Conservation (phyloP, 2,797 vertebrate genomes). For the Pangasius sanitwongsei region DNA sequence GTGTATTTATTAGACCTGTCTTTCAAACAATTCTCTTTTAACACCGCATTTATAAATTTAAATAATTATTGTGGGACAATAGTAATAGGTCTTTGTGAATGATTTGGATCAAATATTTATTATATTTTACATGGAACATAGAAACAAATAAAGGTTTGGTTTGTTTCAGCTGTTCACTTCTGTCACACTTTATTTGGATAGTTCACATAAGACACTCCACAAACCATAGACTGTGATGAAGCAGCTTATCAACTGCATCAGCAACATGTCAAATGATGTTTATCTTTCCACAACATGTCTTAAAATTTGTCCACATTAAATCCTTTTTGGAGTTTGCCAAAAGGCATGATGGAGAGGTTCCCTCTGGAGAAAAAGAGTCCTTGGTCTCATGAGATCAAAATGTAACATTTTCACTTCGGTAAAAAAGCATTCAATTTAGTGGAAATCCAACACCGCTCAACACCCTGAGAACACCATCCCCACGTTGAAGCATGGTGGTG, state of each 20-base stretch:
- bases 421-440: not conserved
- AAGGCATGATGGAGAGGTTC: not conserved
- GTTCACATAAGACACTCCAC: not conserved
- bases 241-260: not conserved
- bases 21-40: not conserved
- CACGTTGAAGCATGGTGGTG: not conserved
- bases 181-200: not conserved
- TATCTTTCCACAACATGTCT: not conserved
- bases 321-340: not conserved
- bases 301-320: not conserved
- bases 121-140: not conserved
- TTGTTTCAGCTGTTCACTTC: not conserved
- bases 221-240: not conserved
- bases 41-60: not conserved
- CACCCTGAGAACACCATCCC: not conserved
- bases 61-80: not conserved
- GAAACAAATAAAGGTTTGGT: not conserved
- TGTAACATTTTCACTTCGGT: not conserved
- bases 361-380: not conserved
- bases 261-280: not conserved
- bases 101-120: not conserved
- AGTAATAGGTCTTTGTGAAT: not conserved
- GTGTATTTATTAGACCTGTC: not conserved
- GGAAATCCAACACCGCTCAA: not conserved
- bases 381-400: not conserved